Conservation (phyloP, 2,797 vertebrate species). For the Chlorospingus semifuscus region DNA sequence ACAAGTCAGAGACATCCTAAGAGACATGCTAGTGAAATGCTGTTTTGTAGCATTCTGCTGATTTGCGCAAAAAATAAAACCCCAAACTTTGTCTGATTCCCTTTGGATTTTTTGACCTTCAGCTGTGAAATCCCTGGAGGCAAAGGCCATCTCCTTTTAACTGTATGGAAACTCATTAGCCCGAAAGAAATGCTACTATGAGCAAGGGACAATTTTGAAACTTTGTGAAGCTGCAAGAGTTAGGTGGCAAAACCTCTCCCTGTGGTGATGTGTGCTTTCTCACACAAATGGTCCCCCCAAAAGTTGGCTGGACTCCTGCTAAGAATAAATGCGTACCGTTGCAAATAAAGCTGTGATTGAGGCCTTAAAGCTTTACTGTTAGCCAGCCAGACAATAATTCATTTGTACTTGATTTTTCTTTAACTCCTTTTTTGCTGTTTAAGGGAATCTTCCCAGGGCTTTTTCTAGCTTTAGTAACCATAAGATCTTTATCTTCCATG, state of each 20-base stretch:
- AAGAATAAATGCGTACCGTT: neutral
- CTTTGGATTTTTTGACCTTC: neutral
- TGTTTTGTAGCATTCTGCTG: neutral
- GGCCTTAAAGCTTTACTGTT: conserved; percentile 8
- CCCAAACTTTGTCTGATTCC: neutral
- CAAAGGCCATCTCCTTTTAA: conserved; percentile 1
- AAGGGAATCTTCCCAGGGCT: neutral
- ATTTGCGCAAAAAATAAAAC: neutral
- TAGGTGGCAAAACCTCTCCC: neutral
- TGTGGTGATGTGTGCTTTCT: neutral
- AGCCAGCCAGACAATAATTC: conserved; percentile 14
- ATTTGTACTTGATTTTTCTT: conserved; percentile 35
- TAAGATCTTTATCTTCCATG: conserved; percentile 34
- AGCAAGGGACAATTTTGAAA: conserved; percentile 15
- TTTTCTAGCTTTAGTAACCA: conserved; percentile 12
- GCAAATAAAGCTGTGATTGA: neutral
- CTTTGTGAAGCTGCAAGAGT: neutral
- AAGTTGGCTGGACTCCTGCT: neutral
- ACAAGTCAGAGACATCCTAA: neutral
- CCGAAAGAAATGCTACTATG: neutral
- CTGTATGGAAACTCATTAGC: neutral
- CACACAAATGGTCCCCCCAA: neutral
- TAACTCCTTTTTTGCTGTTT: conserved; percentile 40
- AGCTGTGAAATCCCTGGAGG: neutral
- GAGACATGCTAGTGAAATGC: neutral